Percentiles rank a stretch among this genome's conserved stretches.
Evolutionary conservation across 2,113 vertebrate genomes (phyloP).

Genomic region (Lasiurus borealis): DNA sequence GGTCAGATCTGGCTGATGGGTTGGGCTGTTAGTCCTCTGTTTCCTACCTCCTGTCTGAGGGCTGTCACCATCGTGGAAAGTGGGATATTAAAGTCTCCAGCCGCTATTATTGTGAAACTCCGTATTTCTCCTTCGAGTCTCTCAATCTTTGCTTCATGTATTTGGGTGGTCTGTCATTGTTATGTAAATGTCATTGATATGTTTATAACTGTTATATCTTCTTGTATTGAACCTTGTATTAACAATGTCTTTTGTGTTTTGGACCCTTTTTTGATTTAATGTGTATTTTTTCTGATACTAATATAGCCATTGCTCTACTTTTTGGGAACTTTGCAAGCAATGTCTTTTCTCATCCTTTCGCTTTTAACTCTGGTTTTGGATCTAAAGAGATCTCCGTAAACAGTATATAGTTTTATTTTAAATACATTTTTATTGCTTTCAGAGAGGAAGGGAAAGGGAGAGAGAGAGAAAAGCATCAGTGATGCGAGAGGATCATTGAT

Average conservation of each 20-base stretch:
- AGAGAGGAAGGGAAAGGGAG: no score
- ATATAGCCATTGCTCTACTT: not conserved
- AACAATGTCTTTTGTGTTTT: not conserved
- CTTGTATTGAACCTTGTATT: not conserved
- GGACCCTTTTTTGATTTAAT: not conserved
- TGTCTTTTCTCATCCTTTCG: not conserved
- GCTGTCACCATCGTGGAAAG: not conserved
- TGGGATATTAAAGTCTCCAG: not conserved
- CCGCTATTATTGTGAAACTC: not conserved
- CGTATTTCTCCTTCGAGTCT: not conserved
- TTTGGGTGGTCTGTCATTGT: not conserved
- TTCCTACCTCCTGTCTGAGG: not conserved
- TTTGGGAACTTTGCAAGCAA: not conserved
- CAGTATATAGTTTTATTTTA: no score
- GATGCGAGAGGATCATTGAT: no score
- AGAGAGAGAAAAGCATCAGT: no score
- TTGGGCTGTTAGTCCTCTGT: not conserved
- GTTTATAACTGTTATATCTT: not conserved
- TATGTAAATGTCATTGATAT: no score
- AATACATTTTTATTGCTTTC: no score
- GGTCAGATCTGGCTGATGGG: not conserved
- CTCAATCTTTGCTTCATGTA: not conserved
- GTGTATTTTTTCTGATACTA: not conserved
- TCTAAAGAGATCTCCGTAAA: not conserved
- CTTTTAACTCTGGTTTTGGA: not conserved